A percentile compares a stretch with the other conserved stretches of the same genome.
Conservation (phyloP, 2,797 vertebrate species). For the Perdix hodgsoniae region DNA sequence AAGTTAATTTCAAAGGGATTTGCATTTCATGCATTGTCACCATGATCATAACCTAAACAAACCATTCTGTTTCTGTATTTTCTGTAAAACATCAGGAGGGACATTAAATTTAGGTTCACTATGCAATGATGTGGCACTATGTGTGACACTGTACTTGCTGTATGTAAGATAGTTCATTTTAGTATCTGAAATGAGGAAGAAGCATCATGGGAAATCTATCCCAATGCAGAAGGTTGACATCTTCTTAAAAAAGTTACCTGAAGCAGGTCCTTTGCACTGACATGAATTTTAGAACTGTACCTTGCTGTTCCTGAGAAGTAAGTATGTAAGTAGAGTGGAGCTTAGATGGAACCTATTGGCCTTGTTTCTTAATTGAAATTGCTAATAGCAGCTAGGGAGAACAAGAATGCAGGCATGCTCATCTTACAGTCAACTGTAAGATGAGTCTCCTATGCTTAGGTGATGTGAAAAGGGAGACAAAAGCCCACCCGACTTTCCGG, state of each 20-base stretch:
- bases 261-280: neutral
- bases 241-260: neutral
- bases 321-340: neutral
- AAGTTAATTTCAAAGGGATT: neutral
- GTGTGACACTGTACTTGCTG: rapidly evolving
- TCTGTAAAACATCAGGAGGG: neutral
- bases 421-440: neutral
- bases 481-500: neutral
- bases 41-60: neutral
- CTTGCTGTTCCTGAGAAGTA: neutral
- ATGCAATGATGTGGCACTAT: neutral
- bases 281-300: rapidly evolving
- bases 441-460: neutral
- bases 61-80: neutral
- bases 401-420: neutral
- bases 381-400: neutral
- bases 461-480: neutral
- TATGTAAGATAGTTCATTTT: neutral
- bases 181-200: neutral
- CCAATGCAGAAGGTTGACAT: neutral
- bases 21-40: rapidly evolving
- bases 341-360: neutral
- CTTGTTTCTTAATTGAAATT: neutral
- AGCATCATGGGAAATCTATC: neutral
- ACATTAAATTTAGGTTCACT: neutral